A percentile compares a stretch with the other conserved stretches of the same genome.
Conservation (phyloP, 2,888 invertebrate genomes). For the Cosmia trapezina region DNA sequence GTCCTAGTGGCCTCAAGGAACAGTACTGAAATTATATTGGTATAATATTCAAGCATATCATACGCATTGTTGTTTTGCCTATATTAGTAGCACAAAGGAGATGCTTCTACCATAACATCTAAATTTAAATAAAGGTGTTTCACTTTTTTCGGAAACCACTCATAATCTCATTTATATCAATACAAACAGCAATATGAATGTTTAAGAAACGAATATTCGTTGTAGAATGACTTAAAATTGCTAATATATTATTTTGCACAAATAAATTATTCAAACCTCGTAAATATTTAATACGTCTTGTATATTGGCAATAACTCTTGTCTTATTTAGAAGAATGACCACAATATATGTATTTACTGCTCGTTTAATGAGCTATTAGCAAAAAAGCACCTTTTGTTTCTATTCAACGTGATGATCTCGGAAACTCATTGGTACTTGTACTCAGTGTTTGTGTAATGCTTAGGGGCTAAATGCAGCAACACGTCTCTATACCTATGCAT, state of each 20-base stretch:
- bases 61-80: not conserved
- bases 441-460: slow-evolving; percentile 15
- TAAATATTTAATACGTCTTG: slow-evolving; percentile 19
- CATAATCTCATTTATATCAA: not conserved
- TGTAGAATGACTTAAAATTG: no score
- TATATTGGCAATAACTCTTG: slow-evolving; percentile 41
- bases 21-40: not conserved
- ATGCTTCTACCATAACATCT: not conserved
- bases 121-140: not conserved
- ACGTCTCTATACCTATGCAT: slow-evolving; percentile 28
- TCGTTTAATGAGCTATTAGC: slow-evolving; percentile 54
- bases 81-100: not conserved
- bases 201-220: not conserved
- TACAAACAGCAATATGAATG: not conserved
- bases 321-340: slow-evolving; percentile 39
- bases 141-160: not conserved
- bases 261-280: slow-evolving; percentile 24
- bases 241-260: slow-evolving; percentile 15
- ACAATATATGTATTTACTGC: slow-evolving; percentile 47
- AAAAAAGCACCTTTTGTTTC: slow-evolving; percentile 53
- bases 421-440: slow-evolving; percentile 35
- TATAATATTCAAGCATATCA: no score
- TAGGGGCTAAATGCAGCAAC: slow-evolving; percentile 40
- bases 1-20: not conserved
- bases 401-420: slow-evolving; percentile 42